Percentiles rank a stretch among this genome's conserved stretches.
These are phyloP conservation scores for Maniola jurtina DNA, from an alignment of 1,140 invertebrate species.

Conservation along the genomic window DNA sequence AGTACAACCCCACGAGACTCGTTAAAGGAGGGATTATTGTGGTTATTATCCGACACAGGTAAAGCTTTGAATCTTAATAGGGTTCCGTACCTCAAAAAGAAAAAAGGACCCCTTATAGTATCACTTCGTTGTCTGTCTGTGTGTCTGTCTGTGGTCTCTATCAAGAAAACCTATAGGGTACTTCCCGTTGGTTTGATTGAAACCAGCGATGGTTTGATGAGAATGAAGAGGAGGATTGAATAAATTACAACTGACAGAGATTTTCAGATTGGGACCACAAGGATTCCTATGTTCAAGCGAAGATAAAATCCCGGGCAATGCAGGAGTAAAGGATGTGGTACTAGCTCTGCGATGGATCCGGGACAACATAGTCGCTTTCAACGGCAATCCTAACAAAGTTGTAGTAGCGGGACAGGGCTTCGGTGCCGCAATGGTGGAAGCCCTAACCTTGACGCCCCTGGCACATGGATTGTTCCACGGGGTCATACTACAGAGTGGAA, in stretches of 20 bases:
- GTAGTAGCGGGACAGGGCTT: conserved; percentile 78
- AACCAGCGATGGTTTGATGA: too few relatives aligned
- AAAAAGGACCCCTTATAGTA: too few relatives aligned
- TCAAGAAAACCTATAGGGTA: too few relatives aligned
- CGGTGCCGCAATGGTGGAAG: conserved; percentile 73
- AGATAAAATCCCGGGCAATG: conserved; percentile 83
- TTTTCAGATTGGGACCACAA: conserved; percentile 56
- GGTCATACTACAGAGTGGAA: conserved; percentile 69
- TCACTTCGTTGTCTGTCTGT: too few relatives aligned
- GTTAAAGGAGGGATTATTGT: conserved; percentile 82
- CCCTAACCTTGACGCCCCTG: conserved; percentile 48
- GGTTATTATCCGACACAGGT: conserved; percentile 84
- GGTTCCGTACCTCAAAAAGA: too few relatives aligned
- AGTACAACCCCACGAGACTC: conserved; percentile 79
- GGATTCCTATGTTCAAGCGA: conserved; percentile 79
- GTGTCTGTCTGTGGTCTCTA: too few relatives aligned
- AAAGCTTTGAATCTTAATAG: background rate
- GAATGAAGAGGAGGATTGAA: background rate
- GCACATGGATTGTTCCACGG: conserved; percentile 56
- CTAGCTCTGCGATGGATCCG: conserved; percentile 82
- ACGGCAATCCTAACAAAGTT: conserved; percentile 82
- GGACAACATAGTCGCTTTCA: conserved; percentile 84
- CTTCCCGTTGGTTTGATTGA: too few relatives aligned
- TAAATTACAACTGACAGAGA: background rate
- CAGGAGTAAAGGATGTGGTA: conserved; percentile 84